Conservation (phyloP, 2,797 vertebrate genomes). For the Spatula versicolor region DNA sequence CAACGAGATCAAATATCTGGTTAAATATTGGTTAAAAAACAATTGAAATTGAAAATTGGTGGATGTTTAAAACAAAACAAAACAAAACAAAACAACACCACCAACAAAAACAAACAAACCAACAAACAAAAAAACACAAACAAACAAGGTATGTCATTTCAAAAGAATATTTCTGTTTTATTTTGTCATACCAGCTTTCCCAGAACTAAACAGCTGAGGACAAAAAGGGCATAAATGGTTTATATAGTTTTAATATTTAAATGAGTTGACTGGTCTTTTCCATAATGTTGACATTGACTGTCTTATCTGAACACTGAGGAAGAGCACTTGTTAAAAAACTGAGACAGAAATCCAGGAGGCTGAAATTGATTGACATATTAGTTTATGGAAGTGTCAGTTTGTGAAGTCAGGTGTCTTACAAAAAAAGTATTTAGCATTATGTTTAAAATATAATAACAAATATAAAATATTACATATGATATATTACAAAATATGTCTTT, state of each 20-base stretch:
- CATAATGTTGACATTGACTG: not conserved
- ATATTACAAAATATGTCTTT: not conserved
- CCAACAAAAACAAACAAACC: too few relatives aligned
- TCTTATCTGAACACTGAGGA: not conserved
- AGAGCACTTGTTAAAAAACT: not conserved
- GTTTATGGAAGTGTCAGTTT: too few relatives aligned
- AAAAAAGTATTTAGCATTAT: not conserved
- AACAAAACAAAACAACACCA: too few relatives aligned
- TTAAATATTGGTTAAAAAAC: not conserved
- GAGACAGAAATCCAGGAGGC: not conserved
- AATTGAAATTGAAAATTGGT: not conserved
- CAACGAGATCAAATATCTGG: not conserved
- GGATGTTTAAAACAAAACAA: too few relatives aligned
- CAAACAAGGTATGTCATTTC: not conserved
- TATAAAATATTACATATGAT: not conserved
- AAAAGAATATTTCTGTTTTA: not conserved
- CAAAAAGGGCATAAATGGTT: not conserved
- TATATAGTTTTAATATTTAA: not conserved
- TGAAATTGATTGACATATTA: not conserved
- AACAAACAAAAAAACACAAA: too few relatives aligned
- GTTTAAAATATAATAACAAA: too few relatives aligned
- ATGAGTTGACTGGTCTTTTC: not conserved
- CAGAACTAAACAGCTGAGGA: not conserved
- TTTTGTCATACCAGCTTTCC: not conserved
- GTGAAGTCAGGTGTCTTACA: not conserved